phyloP scores from a whole-genome alignment of 1,140 invertebrate species.

The Amphibalanus amphitrite region DNA sequence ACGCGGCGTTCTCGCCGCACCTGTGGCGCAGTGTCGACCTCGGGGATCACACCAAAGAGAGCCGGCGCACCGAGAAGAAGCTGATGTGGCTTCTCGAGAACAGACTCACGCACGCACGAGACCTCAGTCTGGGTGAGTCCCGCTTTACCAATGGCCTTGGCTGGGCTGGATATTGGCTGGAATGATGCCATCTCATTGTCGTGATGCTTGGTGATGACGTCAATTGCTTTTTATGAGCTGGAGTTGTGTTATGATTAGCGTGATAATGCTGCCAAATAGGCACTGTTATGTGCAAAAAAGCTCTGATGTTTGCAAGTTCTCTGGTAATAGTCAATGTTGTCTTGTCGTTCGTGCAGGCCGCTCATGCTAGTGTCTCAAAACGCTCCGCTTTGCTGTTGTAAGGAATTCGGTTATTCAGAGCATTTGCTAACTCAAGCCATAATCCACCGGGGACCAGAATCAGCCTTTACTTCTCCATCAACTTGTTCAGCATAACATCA shows the following conservation, averaged over 20 bases:
- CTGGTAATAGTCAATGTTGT: slow-evolving; percentile 31
- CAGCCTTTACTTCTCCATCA: too few species aligned
- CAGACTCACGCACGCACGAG: slow-evolving; percentile 45
- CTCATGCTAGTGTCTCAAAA: too few species aligned
- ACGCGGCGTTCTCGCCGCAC: slow-evolving; percentile 41
- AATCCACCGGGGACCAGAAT: too few species aligned
- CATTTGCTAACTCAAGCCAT: too few species aligned
- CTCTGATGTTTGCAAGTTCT: slow-evolving; percentile 39
- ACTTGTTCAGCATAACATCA: too few species aligned
- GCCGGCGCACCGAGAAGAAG: slow-evolving; percentile 45
- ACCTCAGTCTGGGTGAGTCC: slow-evolving; percentile 51
- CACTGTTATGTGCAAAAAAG: too few species aligned
- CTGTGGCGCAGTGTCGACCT: slow-evolving; percentile 62
- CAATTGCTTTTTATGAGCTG: slow-evolving; percentile 50
- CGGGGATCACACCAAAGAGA: slow-evolving; percentile 45
- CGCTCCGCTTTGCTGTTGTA: too few species aligned
- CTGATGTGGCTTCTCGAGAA: slow-evolving; percentile 56
- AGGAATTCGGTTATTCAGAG: too few species aligned
- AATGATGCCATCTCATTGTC: slow-evolving; percentile 53
- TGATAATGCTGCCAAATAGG: too few species aligned
- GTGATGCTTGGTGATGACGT: slow-evolving; percentile 46
- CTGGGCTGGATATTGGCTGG: slow-evolving; percentile 48
- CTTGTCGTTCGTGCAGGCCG: too few species aligned
- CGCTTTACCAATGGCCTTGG: slow-evolving; percentile 36
- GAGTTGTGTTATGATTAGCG: too few species aligned